Percentiles rank a stretch among this genome's conserved stretches.
Conservation (phyloP, 2,113 vertebrate genomes). For the Trogon melanurus region DNA sequence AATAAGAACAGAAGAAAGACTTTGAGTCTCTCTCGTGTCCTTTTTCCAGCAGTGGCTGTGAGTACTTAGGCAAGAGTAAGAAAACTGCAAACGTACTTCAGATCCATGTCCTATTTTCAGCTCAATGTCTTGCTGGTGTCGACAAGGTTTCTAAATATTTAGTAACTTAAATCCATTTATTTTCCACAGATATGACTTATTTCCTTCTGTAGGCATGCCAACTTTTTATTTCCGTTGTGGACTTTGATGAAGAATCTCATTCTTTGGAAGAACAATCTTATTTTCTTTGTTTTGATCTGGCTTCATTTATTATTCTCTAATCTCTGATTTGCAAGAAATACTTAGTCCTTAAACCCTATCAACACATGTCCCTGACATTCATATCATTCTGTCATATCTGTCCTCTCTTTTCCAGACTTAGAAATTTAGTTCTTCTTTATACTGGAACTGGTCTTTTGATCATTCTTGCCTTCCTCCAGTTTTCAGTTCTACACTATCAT, state of each 20-base stretch:
- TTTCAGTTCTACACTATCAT: neutral
- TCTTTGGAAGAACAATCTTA: neutral
- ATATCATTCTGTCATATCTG: neutral
- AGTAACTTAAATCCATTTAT: neutral
- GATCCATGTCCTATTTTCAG: neutral
- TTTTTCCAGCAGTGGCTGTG: neutral
- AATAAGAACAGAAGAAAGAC: neutral
- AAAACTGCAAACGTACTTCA: neutral
- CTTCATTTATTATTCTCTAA: neutral
- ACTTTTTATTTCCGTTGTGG: neutral
- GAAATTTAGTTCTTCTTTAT: neutral
- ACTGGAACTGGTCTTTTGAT: neutral
- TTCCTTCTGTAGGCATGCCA: neutral
- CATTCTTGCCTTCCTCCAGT: neutral
- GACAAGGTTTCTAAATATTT: neutral
- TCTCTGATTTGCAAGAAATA: neutral
- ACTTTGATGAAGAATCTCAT: neutral
- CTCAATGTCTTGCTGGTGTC: neutral
- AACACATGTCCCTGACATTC: rapidly evolving
- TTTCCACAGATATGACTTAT: neutral
- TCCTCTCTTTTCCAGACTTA: neutral
- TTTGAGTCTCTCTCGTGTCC: neutral
- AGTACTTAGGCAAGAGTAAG: neutral
- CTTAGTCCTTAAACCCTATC: neutral
- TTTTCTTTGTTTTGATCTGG: neutral